Percentiles rank a stretch among this genome's conserved stretches.
Conservation (phyloP, 2,113 vertebrate species). For the Cephalopholis sonnerati region DNA sequence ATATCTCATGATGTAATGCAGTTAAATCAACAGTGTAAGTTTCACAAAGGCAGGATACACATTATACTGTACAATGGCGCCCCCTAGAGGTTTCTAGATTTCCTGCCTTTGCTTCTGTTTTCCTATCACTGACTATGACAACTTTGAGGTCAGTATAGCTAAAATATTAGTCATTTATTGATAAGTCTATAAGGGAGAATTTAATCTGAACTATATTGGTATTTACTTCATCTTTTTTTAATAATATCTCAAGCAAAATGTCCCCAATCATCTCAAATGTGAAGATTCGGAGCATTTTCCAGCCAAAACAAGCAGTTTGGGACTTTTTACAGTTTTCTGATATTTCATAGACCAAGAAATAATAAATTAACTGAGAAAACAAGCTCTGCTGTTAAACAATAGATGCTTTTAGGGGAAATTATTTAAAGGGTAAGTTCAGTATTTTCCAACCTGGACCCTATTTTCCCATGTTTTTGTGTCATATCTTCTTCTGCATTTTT, state of each 20-base stretch:
- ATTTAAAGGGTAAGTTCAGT: no score
- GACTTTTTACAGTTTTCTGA: background rate
- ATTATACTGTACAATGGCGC: background rate
- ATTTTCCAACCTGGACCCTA: no score
- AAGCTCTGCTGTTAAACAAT: no score
- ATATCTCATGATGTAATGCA: background rate
- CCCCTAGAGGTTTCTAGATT: constrained; percentile 8
- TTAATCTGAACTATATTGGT: background rate
- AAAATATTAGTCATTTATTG: background rate
- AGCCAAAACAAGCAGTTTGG: no score
- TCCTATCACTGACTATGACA: background rate
- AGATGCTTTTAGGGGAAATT: background rate
- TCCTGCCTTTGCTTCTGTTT: background rate
- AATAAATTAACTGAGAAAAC: background rate
- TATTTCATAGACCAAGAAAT: background rate
- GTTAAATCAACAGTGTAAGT: background rate
- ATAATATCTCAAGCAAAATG: no score
- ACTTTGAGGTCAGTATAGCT: background rate
- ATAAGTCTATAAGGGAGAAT: background rate
- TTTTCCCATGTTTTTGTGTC: no score
- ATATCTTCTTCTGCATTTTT: no score
- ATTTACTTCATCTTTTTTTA: background rate
- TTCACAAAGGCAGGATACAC: background rate
- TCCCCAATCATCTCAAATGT: no score
- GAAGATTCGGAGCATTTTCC: no score